Conservation (phyloP, 2,113 vertebrate species). For the Corythornis vintsioides region DNA sequence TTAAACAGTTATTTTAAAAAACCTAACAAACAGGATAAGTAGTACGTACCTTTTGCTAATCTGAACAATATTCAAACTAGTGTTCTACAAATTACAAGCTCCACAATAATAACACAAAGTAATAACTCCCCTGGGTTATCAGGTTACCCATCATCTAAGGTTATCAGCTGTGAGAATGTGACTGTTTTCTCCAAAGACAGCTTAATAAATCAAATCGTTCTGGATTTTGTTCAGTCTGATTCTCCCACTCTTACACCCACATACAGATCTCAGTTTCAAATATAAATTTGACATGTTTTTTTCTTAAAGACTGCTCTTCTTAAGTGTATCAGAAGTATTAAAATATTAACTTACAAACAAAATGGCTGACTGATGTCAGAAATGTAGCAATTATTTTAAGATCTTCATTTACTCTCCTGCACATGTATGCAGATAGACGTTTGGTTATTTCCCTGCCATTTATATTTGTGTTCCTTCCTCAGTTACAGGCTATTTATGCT, state of each 20-base stretch:
- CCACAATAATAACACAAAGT: neutral
- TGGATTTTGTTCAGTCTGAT: neutral
- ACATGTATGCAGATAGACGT: neutral
- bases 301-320: neutral
- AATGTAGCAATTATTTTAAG: neutral
- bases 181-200: neutral
- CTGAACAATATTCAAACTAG: neutral
- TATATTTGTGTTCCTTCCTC: neutral
- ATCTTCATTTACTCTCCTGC: neutral
- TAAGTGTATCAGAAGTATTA: neutral
- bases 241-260: neutral
- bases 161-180: neutral
- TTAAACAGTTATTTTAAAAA: neutral
- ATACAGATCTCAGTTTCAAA: neutral
- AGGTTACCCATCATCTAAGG: neutral
- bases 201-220: neutral
- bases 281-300: neutral
- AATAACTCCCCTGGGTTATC: neutral
- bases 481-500: neutral
- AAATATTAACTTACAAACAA: neutral
- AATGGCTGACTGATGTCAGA: neutral
- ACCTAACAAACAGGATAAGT: fast-evolving
- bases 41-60: neutral
- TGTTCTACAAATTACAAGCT: neutral
- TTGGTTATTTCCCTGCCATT: neutral